Base-by-base conservation (phyloP, 1,140 invertebrate species). In the Orussus abietinus region DNA sequence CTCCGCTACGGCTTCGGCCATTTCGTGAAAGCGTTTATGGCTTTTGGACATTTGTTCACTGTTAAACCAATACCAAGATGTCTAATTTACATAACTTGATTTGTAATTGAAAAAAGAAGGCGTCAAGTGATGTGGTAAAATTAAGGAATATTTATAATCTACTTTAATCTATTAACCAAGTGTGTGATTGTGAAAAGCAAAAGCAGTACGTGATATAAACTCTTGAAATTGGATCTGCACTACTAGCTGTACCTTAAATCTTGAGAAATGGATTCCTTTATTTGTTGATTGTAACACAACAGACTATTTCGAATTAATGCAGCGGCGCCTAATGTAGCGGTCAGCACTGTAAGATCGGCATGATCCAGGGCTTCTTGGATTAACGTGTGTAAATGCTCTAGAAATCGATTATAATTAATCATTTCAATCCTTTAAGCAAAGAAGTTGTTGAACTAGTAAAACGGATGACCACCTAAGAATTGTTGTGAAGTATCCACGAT, bases 361-460 rank as follows among this genome's bases (percentile, higher is more conserved):
- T 88, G 85, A 72, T 89, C 86, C 14, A 89, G 60, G 0, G 86
- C 86, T 62, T 88, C 85, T 69, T 90, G 86, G 14, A 80, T 85
- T 5, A 90, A 58, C 6, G 79, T 75, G 64, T 89, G 86, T 1
- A 90, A 74, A 59, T 89, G 86, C 64, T 87, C 85, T 78, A 49
- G 25, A 65, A 64, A 22, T 29, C 30, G 39, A 31, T 9, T 19
- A 5, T 3, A 30, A 35, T 49, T 45, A 40, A 43, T 42, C 26
- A 20, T 12, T 28, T 33, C 14, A 30, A 26, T 26, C 26, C 14
- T 11, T 12, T 13, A 32, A 25, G 19, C 18, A 17, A 18, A 20
- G 15, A 34, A 38, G 35, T 19, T 28, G n/a, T n/a, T n/a, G 7
- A 17, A 30, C 17, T 12, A 14, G 13, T 14, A 39, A 29, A 29